Evolutionary conservation across 1,140 invertebrate species (phyloP), one percentile per base, ranked within the genome.

Genomic region (Cyclargus thomasi): DNA sequence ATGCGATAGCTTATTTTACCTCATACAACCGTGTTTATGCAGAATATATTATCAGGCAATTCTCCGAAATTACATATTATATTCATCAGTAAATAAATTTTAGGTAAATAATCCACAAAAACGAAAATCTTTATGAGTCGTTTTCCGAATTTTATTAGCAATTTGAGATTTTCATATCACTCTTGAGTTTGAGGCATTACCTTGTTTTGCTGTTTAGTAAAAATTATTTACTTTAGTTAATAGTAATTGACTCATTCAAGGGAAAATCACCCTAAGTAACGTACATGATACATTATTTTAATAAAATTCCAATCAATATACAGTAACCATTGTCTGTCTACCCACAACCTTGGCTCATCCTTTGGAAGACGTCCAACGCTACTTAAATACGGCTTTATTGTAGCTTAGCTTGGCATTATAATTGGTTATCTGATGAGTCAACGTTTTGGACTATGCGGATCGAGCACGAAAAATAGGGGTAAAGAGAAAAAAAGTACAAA

Each of bases 281-380:
- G 39, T 4, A 39, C 36, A 39, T 14, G 14, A 39, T 3, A 39
- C 8, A 39, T 47, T 47, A 47, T 47, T 47, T 47, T 47, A 2
- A 47, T 47, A 47, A 47, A 47, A 47, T 0, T 47, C 10, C 39
- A 47, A 47, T 47, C 39, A 47, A 47, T 47, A 47, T 47, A 47
- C 39, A 47, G 39, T 11, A 47, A 47, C 39, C 39, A 47, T 47
- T 47, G 39, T 47, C 39, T 47, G 39, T 7, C 29, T 47, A 47
- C 11, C 39, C 39, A 11, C 39, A 47, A 47, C 39, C 39, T 47
- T 47, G 39, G 39, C 39, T 20, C 20, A 65, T 67, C 65, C 68
- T 53, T 70, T 72, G 71, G 71, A 72, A 22, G 23, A 20, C 21
- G 14, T 63, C 71, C 71, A 73, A 73, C 18, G 29, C 47, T 21